Evolutionary conservation across 2,888 invertebrate species (phyloP), one percentile per base, ranked within the genome.

Genomic region (Brachyopa scutellaris): DNA sequence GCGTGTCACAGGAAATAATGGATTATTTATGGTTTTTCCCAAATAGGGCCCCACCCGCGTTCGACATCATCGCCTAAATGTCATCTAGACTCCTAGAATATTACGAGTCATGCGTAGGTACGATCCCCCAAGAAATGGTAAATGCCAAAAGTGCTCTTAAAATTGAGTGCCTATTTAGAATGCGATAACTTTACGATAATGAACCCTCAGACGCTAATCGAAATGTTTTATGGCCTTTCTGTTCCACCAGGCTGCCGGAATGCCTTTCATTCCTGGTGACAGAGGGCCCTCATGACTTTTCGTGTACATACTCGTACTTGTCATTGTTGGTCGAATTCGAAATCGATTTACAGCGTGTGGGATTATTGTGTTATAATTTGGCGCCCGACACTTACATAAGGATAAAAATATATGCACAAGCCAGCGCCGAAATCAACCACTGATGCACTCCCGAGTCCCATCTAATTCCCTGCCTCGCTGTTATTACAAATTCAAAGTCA

Each of bases 81-180:
- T 11, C 66, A 53, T 69, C 45, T 45, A 36, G 57, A 36, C 45
- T 57, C 11, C 67, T 45, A 47, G 26, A 33, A 69, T 17, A 55
- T 55, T 57, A 57, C 55, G 36, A 69, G 23, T 17, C 26, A 45
- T 11, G 40, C 19, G 53, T 33, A 9, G 17, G 45, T 19, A 21
- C 42, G n/a, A 13, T 17, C 8, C 17, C 45, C 8, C n/a, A 2
- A 11, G 19, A 11, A 38, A 38, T 33, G 53, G 42, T 19, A 42
- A 38, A 51, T 38, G 17, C 64, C 66, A 53, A 55, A 69, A 57
- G 67, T 57, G 57, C 45, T 36, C 26, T 57, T 57, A 57, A 69
- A 57, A 47, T 55, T 45, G 55, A 69, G 36, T 57, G 55, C 47
- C 42, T 47, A 45, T 45, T 57, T 47, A 9, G 45, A 57, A 55